Evolutionary conservation across 2,888 invertebrate species (phyloP).

Genomic region (Leptogaster cylindrica): DNA sequence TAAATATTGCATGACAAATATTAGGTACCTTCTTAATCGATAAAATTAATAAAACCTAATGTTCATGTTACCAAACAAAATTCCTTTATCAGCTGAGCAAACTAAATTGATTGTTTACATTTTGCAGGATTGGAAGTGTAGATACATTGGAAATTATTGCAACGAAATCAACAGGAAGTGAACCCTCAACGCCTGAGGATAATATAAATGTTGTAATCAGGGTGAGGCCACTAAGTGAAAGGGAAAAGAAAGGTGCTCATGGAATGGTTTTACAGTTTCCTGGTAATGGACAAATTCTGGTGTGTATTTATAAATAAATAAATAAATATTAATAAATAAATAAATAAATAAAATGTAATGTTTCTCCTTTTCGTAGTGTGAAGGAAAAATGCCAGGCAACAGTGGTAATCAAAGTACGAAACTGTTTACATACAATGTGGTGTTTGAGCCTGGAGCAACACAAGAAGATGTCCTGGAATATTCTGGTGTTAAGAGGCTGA

Average conservation of each 20-base stretch:
- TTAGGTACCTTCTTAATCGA: too few relatives aligned
- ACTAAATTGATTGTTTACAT: background rate
- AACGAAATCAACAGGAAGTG: constrained; percentile 60
- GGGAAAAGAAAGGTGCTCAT: constrained; percentile 75
- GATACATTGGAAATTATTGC: constrained; percentile 61
- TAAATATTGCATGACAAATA: too few relatives aligned
- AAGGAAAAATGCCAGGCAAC: constrained; percentile 63
- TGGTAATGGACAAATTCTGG: constrained; percentile 84
- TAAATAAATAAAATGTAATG: too few relatives aligned
- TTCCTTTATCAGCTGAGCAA: background rate
- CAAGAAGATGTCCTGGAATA: constrained; percentile 84
- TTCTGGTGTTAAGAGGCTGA: constrained; percentile 86
- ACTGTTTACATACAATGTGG: constrained; percentile 93
- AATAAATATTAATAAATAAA: background rate
- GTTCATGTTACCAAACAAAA: background rate
- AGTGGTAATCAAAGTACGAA: constrained; percentile 75
- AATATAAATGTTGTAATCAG: constrained; percentile 89
- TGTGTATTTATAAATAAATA: constrained; percentile 46
- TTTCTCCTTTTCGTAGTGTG: too few relatives aligned
- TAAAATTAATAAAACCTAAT: too few relatives aligned
- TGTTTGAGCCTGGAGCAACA: constrained; percentile 90
- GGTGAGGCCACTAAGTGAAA: constrained; percentile 80
- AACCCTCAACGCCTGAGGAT: constrained; percentile 68
- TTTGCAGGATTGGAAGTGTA: constrained; percentile 58
- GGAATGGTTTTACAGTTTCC: constrained; percentile 80